phyloP scores from a whole-genome alignment of 2,113 vertebrate species.

The Chionodraco myersi region DNA sequence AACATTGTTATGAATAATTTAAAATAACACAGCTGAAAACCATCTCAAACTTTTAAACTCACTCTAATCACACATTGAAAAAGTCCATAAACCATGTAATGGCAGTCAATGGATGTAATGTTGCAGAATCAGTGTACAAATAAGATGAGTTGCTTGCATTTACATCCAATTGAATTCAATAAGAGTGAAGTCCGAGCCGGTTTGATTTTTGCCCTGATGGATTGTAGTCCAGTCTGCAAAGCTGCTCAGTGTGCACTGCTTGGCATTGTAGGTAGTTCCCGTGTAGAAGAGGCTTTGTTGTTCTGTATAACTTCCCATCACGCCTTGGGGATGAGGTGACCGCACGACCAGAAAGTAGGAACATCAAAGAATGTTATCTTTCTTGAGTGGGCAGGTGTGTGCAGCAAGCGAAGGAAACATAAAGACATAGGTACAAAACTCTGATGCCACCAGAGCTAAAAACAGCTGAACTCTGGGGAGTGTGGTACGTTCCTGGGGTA shows the following conservation, averaged over 20 bases:
- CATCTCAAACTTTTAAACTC: slow-evolving; percentile 69
- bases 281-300: slow-evolving; percentile 21
- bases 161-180: slow-evolving; percentile 68
- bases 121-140: slow-evolving; percentile 69
- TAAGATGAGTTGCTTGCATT: slow-evolving; percentile 68
- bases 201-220: slow-evolving; percentile 62
- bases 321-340: slow-evolving; percentile 32
- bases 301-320: slow-evolving; percentile 7
- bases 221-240: slow-evolving; percentile 31
- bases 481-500: background rate
- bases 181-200: slow-evolving; percentile 42
- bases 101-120: slow-evolving; percentile 70
- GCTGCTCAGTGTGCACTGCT: slow-evolving; percentile 21
- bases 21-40: slow-evolving; percentile 63
- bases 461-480: slow-evolving; percentile 4
- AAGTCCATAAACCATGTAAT: slow-evolving; percentile 70
- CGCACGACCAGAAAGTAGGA: background rate
- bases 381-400: background rate
- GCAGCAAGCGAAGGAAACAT: slow-evolving; percentile 9
- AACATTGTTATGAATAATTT: slow-evolving; percentile 73
- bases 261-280: slow-evolving; percentile 12
- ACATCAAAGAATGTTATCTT: slow-evolving; percentile 10
- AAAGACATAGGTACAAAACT: slow-evolving; percentile 30
- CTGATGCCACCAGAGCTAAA: slow-evolving; percentile 13
- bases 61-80: slow-evolving; percentile 59